Base-by-base conservation (phyloP, 1,140 invertebrate genomes). In the Drosophila sulfurigaster region DNA sequence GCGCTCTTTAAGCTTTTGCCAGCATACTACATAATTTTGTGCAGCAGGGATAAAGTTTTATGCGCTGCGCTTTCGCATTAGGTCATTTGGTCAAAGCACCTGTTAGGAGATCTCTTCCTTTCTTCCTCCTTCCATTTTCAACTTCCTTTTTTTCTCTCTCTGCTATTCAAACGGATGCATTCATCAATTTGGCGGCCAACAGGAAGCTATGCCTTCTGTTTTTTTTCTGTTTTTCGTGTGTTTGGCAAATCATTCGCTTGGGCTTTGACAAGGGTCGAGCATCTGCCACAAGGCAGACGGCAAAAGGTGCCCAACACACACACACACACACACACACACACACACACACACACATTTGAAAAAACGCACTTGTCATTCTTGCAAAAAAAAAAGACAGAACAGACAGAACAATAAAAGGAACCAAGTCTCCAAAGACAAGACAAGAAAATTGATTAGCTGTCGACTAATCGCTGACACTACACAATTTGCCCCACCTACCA, bases 171-270 rank as follows among this genome's bases (percentile, higher is more conserved):
- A 88, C 77, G 88, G 88, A 91, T 91, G 88, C 88, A 91, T 91
- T 81, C 88, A 91, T 91, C 88, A 91, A 91, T 82, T 91, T 91
- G 83, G 82, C 81, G 74, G 85, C 68, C 71, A 77, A 82, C 73
- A 80, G 76, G 81, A 83, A 83, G 77, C 48, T 46, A n/a, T 3
- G 65, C 69, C 48, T 58, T 45, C 71, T 68, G 59, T 20, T 57
- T 75, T 49, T 57, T 45, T 28, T 41, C 60, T 45, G 13, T 45
- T 54, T 45, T 15, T 8, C 46, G 25, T 25, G 20, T 25, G 20
- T 25, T 25, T 25, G 20, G 20, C 20, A 25, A 25, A 25, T 25
- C 20, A 25, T 25, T 25, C 35, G 51, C 68, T 28, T 13, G 32
- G 43, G 30, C 67, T 68, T 79, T 86, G 82, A 86, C 82, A 87